Conservation (phyloP, 2,113 vertebrate genomes). For the Oryzias woworae region DNA sequence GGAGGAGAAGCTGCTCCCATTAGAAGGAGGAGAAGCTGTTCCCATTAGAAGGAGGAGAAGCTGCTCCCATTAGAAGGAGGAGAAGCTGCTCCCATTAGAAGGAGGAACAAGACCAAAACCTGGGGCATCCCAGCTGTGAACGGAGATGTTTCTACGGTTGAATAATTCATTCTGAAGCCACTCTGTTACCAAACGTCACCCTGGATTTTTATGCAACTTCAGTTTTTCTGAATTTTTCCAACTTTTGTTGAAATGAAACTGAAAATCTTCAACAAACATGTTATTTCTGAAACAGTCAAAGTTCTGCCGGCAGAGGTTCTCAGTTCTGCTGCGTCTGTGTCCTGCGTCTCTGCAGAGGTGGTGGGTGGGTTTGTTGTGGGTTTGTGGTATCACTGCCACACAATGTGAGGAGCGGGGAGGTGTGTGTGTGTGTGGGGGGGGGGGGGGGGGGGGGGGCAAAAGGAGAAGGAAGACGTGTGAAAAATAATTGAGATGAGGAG, state of each 20-base stretch:
- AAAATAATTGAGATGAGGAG: conserved; percentile 38
- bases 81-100: not conserved
- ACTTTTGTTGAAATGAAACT: too few species aligned
- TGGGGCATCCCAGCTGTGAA: not conserved
- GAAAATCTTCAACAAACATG: too few species aligned
- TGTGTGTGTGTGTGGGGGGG: too few species aligned
- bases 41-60: too few species aligned
- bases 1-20: too few species aligned
- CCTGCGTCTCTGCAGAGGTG: conserved; percentile 42
- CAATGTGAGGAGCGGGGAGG: conserved; percentile 33
- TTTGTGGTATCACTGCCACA: conserved; percentile 49
- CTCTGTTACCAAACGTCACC: too few species aligned
- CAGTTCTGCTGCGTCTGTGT: conserved; percentile 18
- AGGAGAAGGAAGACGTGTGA: conserved; percentile 28
- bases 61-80: not conserved
- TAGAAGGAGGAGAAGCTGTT: not conserved
- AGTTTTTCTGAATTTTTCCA: too few species aligned
- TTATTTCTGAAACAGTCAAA: not conserved
- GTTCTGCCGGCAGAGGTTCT: not conserved
- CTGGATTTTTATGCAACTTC: too few species aligned
- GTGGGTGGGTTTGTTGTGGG: conserved; percentile 51
- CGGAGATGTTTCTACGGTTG: not conserved
- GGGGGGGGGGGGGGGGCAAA: conserved; percentile 22
- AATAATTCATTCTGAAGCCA: not conserved
- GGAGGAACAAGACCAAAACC: not conserved